Evolutionary conservation across 2,113 vertebrate species (phyloP).

Genomic region (Montifringilla adamsi): DNA sequence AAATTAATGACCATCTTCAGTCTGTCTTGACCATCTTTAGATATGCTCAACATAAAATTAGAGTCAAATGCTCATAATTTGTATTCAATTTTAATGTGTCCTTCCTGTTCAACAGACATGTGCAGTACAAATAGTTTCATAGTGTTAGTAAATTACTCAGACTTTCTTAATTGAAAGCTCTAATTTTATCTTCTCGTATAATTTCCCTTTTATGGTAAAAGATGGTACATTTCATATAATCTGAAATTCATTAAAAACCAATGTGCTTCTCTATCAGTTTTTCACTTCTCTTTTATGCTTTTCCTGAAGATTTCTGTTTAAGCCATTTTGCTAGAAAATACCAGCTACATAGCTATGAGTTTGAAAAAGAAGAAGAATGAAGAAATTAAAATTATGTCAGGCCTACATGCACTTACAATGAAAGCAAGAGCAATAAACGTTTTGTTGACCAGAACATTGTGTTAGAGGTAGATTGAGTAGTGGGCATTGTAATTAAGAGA

Average conservation of each 20-base stretch:
- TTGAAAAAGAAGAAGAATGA: background rate
- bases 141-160: background rate
- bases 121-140: background rate
- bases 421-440: background rate
- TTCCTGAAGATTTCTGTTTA: background rate
- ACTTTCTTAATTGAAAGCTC: background rate
- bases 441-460: background rate
- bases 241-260: background rate
- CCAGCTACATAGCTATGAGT: background rate
- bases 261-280: background rate
- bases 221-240: background rate
- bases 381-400: background rate
- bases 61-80: slow-evolving; percentile 11
- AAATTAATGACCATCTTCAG: background rate
- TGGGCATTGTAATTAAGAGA: background rate
- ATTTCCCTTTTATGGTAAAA: background rate
- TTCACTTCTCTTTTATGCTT: background rate
- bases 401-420: background rate
- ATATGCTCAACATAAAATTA: background rate
- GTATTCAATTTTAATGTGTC: background rate
- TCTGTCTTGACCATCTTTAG: background rate
- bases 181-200: background rate
- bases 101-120: background rate
- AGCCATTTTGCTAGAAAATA: background rate
- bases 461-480: background rate